Evolutionary conservation across 1,140 invertebrate species (phyloP).

Genomic region (Hycleus cichorii): DNA sequence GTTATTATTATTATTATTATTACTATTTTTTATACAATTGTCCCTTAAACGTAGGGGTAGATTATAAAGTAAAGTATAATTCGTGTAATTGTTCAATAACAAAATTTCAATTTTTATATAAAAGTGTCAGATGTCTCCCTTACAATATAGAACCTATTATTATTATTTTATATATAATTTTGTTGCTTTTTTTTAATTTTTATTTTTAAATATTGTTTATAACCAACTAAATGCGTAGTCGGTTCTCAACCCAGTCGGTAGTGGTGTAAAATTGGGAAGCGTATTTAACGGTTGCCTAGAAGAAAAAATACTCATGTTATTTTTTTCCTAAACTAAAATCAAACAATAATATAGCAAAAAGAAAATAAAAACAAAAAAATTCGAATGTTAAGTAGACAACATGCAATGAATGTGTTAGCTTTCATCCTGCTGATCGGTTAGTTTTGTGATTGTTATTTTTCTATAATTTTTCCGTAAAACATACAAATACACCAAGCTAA

Average conservation of each 20-base stretch:
- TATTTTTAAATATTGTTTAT: constrained; percentile 10
- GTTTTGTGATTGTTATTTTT: not conserved
- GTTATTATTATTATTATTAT: constrained; percentile 22
- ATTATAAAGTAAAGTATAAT: constrained; percentile 21
- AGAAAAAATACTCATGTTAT: constrained; percentile 28
- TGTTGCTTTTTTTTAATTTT: constrained; percentile 8
- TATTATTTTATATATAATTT: too few species aligned
- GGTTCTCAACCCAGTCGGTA: constrained; percentile 31
- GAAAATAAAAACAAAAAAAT: constrained; percentile 13
- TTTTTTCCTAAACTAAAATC: constrained; percentile 1
- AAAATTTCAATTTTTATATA: constrained; percentile 27
- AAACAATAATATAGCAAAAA: not conserved
- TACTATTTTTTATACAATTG: constrained; percentile 24
- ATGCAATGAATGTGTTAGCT: constrained; percentile 19
- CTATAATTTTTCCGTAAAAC: constrained; percentile 3
- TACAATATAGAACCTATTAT: constrained; percentile 9
- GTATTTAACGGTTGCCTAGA: constrained; percentile 39
- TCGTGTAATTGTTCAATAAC: constrained; percentile 24
- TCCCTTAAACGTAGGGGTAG: constrained; percentile 18
- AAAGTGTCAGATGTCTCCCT: constrained; percentile 19
- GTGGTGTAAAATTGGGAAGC: constrained; percentile 22
- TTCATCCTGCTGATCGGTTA: constrained; percentile 7
- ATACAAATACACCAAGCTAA: constrained; percentile 3
- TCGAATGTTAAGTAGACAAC: constrained; percentile 9
- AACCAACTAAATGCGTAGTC: constrained; percentile 26